These are phyloP conservation scores for Halichoerus grypus DNA, from an alignment of 2,113 vertebrate species.

Conservation along the genomic window DNA sequence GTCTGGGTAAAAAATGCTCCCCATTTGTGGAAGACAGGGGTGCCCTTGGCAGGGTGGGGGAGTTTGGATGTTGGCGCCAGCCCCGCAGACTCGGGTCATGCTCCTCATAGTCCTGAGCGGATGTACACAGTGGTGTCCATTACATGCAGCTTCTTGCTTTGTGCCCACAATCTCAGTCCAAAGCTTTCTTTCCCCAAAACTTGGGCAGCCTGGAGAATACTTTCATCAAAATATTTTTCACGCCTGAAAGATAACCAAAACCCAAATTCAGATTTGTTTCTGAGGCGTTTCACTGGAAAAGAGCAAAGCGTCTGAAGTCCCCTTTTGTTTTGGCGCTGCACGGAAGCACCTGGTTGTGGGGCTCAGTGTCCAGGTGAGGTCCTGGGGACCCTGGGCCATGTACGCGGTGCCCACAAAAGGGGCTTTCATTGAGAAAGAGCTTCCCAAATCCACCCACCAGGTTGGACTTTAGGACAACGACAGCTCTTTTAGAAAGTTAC, in stretches of 20 bases:
- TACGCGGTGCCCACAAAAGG: not conserved
- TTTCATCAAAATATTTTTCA: conserved; percentile 71
- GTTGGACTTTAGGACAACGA: not conserved
- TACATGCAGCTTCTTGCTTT: conserved; percentile 50
- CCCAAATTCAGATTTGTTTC: conserved; percentile 68
- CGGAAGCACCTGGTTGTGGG: not conserved
- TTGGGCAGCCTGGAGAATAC: conserved; percentile 39
- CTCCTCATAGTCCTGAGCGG: not conserved
- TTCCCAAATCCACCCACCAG: not conserved
- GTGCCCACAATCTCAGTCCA: not conserved
- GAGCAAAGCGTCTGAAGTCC: not conserved
- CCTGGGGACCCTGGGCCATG: not conserved
- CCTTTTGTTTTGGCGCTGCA: not conserved
- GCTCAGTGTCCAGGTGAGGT: not conserved
- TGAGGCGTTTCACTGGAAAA: conserved; percentile 47
- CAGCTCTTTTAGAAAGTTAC: conserved; percentile 79
- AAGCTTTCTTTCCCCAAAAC: not conserved
- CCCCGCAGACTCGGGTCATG: not conserved
- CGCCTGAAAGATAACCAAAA: conserved; percentile 63
- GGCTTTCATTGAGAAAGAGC: not conserved
- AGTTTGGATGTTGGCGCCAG: not conserved
- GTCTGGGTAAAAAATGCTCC: not conserved
- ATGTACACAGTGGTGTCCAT: conserved; percentile 55
- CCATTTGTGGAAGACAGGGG: not conserved
- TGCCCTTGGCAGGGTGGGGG: not conserved